Base-by-base conservation (phyloP, 2,888 invertebrate species). In the Chalcosyrphus nemorum region DNA sequence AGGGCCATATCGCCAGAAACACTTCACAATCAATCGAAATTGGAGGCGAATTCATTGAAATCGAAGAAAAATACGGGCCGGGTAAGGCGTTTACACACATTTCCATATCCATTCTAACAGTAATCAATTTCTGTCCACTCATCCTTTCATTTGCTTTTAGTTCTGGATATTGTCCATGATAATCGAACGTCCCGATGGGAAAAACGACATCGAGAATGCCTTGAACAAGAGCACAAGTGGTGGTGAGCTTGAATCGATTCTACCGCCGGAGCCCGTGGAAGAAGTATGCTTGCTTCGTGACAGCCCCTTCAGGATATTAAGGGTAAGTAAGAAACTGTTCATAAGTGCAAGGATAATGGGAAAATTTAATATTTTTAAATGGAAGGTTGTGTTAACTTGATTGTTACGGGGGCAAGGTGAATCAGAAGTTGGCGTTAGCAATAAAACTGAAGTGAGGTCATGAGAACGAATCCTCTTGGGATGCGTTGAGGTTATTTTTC, bases 271-370 rank as follows among this genome's bases (percentile, higher is more conserved):
- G 50, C 87, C 88, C 17, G 72, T 84, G 2, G 90, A 89, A 56
- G 88, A 95, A 59, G 94, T 96, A 4, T 96, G 96, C 88, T 92
- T 95, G 11, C 93, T 96, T 87, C 93, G 94, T 38, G 95, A 96
- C 88, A 96, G 91, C 84, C 91, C 91, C 47, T 91, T 88, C 86
- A 88, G 91, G 72, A 91, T 91, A 89, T 87, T 91, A 57, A 88
- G 91, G 89, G 91, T 91, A 86, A 91, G 91, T 93, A 57, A n/a
- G 24, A 9, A 65, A 24, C 11, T 21, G 41, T 13, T n/a, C 21
- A 35, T 21, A 24, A 24, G 29, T 71, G n/a, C 35, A 63, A 63
- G 50, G 61, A 41, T 32, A 78, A 84, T 50, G 59, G 47, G 45
- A 71, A 43, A 72, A 47, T 29, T 71, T 65, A 35, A 17, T 50